Evolutionary conservation across 2,888 invertebrate genomes (phyloP).

Genomic region (Mystacides longicornis): DNA sequence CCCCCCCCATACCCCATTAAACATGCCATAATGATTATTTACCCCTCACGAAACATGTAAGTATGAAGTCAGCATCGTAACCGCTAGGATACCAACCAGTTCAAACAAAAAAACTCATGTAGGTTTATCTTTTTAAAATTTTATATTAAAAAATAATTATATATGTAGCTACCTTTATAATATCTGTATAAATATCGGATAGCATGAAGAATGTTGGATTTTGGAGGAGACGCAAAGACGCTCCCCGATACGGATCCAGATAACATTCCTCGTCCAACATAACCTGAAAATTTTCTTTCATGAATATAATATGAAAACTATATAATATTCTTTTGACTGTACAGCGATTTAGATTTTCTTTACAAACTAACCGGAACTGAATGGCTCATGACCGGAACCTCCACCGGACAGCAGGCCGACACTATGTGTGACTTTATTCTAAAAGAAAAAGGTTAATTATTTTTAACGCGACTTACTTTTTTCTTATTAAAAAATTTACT

Average conservation of each 20-base stretch:
- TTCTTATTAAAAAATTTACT: too few species aligned
- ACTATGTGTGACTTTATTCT: conserved; percentile 36
- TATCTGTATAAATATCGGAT: conserved; percentile 52
- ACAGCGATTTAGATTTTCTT: too few species aligned
- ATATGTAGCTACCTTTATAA: conserved; percentile 44
- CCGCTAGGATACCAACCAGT: too few species aligned
- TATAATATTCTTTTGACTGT: too few species aligned
- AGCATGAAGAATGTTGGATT: conserved; percentile 57
- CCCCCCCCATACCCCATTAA: too few species aligned
- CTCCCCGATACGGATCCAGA: conserved; percentile 69
- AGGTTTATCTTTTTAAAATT: not conserved
- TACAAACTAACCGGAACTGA: conserved; percentile 43
- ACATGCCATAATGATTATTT: too few species aligned
- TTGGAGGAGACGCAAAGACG: conserved; percentile 71
- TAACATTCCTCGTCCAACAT: conserved; percentile 73
- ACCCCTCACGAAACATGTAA: too few species aligned
- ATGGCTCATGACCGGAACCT: conserved; percentile 80
- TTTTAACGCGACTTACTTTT: too few species aligned
- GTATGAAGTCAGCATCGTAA: too few species aligned
- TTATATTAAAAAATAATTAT: not conserved
- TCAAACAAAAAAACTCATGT: too few species aligned
- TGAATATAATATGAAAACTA: too few species aligned
- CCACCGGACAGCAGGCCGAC: conserved; percentile 67
- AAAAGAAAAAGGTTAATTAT: conserved; percentile 26
- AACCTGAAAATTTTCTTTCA: conserved; percentile 51